These are phyloP conservation scores for Agrypnus murinus DNA, from an alignment of 2,888 invertebrate species.

Conservation along the genomic window DNA sequence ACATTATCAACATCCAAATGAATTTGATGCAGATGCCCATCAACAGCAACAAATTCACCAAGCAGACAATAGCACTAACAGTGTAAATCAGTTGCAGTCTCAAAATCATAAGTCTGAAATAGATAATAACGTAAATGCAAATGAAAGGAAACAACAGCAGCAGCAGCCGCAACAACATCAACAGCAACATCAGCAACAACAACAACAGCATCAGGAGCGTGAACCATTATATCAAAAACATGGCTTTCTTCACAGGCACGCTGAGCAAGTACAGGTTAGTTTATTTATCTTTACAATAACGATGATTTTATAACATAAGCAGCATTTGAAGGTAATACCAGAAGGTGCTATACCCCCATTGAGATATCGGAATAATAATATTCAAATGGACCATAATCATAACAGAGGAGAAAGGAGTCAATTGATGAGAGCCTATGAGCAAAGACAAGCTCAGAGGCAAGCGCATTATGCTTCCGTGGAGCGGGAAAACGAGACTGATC, in stretches of 20 bases:
- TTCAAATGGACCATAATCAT: conserved; percentile 58
- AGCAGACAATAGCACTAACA: conserved; percentile 54
- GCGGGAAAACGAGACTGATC: conserved; percentile 71
- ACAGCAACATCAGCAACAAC: conserved; percentile 58
- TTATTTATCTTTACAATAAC: neutral
- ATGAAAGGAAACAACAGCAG: conserved; percentile 67
- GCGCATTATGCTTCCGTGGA: conserved; percentile 76
- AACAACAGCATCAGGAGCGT: conserved; percentile 54
- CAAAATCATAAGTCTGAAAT: conserved; percentile 63
- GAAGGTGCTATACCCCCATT: conserved; percentile 67
- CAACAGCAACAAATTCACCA: conserved; percentile 62
- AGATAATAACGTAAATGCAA: conserved; percentile 69
- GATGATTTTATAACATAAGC: conserved; percentile 21
- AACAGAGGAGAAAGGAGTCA: conserved; percentile 60
- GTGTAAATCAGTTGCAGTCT: neutral
- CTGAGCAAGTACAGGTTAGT: conserved; percentile 68
- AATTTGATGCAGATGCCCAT: conserved; percentile 65
- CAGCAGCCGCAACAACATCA: conserved; percentile 60
- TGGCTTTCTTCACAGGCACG: conserved; percentile 68
- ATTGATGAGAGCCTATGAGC: conserved; percentile 71
- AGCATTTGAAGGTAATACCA: conserved; percentile 64
- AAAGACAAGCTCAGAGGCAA: conserved; percentile 74
- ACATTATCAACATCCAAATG: conserved; percentile 65
- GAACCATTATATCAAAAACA: conserved; percentile 68
- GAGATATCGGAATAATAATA: conserved; percentile 64